Evolutionary conservation across 2,113 vertebrate genomes (phyloP).

Genomic region (Notiomystis cincta): DNA sequence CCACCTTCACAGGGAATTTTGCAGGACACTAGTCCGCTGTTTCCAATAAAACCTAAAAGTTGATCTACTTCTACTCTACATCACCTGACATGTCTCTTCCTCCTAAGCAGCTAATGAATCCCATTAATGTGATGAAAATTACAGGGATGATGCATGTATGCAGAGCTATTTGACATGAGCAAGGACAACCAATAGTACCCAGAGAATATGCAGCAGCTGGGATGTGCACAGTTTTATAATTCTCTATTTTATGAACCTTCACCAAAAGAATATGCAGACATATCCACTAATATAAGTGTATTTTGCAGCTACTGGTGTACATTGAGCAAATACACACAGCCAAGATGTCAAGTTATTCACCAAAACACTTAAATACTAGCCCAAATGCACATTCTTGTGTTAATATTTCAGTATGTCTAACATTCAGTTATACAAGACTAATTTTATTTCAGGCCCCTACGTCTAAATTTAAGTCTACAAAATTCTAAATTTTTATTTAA

Average conservation of each 20-base stretch:
- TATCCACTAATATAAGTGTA: neutral
- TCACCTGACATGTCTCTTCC: neutral
- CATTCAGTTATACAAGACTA: neutral
- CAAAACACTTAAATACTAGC: neutral
- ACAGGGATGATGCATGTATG: accelerated
- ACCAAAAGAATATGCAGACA: neutral
- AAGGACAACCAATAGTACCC: neutral
- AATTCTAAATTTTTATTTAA: neutral
- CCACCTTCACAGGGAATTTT: neutral
- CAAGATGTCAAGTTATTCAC: neutral
- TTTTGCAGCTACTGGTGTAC: neutral
- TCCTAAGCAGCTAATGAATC: conserved; percentile 8
- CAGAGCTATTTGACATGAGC: neutral
- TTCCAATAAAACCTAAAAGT: neutral
- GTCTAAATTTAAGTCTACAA: neutral
- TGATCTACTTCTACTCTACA: neutral
- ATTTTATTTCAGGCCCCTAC: neutral
- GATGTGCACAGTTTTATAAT: neutral
- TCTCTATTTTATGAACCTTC: neutral
- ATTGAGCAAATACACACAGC: neutral
- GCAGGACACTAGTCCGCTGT: neutral
- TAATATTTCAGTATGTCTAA: neutral
- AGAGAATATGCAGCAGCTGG: neutral
- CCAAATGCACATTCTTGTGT: neutral
- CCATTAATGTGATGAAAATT: conserved; percentile 20